Conservation (phyloP, 2,888 invertebrate genomes). For the Apeira syringaria region DNA sequence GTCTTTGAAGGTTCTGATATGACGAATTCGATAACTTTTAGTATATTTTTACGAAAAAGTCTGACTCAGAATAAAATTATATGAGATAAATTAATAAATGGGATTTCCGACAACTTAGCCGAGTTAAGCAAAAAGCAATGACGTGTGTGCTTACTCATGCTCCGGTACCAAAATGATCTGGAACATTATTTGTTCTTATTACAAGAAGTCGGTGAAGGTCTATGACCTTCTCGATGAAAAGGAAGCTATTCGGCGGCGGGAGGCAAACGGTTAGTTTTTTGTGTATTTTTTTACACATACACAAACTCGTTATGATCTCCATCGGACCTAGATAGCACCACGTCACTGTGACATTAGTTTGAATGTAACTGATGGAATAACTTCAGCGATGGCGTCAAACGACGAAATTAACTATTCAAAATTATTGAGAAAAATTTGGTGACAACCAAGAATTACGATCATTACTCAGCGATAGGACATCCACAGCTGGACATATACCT, state of each 20-base stretch:
- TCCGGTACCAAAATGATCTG: background rate
- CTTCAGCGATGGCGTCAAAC: too few species aligned
- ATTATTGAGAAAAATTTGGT: too few species aligned
- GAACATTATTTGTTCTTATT: background rate
- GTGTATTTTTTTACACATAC: conserved; percentile 32
- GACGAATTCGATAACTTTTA: too few species aligned
- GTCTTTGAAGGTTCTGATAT: too few species aligned
- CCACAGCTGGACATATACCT: too few species aligned
- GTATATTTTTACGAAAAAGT: too few species aligned
- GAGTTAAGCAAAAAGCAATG: background rate
- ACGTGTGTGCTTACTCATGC: background rate
- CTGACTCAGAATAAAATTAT: too few species aligned
- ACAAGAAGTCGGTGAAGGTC: conserved; percentile 17
- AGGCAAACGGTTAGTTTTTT: conserved; percentile 19
- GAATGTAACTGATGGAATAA: background rate
- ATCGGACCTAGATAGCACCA: conserved; percentile 27
- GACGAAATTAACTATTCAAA: too few species aligned
- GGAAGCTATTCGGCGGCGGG: background rate
- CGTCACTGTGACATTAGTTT: conserved; percentile 6
- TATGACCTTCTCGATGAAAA: conserved; percentile 27
- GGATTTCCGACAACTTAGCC: background rate
- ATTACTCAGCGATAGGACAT: too few species aligned
- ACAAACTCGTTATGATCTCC: conserved; percentile 41
- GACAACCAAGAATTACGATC: too few species aligned
- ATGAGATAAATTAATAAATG: background rate